A percentile compares a stretch with the other conserved stretches of the same genome.
Evolutionary conservation across 2,797 vertebrate genomes (phyloP).

Genomic region (Chelidonichthys spinosus): DNA sequence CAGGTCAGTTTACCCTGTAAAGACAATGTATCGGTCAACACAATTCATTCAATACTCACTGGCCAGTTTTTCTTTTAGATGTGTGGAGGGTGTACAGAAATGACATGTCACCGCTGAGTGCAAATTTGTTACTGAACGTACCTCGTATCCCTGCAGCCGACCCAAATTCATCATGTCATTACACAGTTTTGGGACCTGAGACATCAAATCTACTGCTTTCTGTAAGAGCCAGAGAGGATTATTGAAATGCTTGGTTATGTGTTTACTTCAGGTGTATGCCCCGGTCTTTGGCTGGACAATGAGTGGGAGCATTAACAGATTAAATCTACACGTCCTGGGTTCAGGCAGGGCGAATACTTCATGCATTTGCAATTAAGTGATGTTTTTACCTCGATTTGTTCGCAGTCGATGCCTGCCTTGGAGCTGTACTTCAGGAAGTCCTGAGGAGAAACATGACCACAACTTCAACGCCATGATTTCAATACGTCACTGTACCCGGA

Average conservation of each 20-base stretch:
- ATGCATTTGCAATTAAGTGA: too few relatives aligned
- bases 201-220: constrained; percentile 98
- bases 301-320: background rate
- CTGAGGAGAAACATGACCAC: constrained; percentile 64
- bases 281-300: background rate
- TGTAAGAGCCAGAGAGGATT: constrained; percentile 64
- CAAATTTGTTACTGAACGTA: constrained; percentile 56
- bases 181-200: constrained; percentile 98
- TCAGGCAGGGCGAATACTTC: background rate
- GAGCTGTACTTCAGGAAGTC: constrained; percentile 95
- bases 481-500: background rate
- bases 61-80: background rate
- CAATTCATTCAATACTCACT: background rate
- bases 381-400: constrained; percentile 90
- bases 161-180: constrained; percentile 99
- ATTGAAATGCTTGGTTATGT: background rate
- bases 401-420: constrained; percentile 95
- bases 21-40: background rate
- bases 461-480: background rate
- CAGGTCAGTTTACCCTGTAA: constrained; percentile 94
- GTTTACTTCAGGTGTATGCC: background rate
- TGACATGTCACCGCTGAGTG: background rate
- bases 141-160: constrained; percentile 97
- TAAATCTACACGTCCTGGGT: background rate
- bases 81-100: background rate